A percentile compares a stretch with the other conserved stretches of the same genome.
phyloP scores from a whole-genome alignment of 2,888 invertebrate species.

The Sturmia bella region DNA sequence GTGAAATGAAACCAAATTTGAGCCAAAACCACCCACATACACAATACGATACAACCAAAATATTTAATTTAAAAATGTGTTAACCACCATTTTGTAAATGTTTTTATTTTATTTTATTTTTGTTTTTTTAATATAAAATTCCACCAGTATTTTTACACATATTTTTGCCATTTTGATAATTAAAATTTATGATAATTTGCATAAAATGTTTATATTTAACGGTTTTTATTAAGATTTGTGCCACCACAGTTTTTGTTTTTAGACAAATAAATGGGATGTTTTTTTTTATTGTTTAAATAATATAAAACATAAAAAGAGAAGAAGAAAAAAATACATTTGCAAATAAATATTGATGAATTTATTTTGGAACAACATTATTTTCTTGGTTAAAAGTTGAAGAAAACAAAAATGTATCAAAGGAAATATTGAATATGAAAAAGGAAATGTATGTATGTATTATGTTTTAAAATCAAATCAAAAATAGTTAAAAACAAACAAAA shows the following conservation, averaged over 20 bases:
- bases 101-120: not conserved
- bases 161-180: slow-evolving; percentile 21
- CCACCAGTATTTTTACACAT: slow-evolving; percentile 68
- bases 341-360: slow-evolving; percentile 76
- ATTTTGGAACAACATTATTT: slow-evolving; percentile 51
- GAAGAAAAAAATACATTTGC: slow-evolving; percentile 79
- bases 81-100: slow-evolving; percentile 59
- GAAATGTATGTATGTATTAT: slow-evolving; percentile 26
- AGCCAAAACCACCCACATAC: slow-evolving; percentile 48
- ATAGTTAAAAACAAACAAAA: slow-evolving; percentile 3
- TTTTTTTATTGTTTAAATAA: slow-evolving; percentile 71
- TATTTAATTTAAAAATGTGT: slow-evolving; percentile 20
- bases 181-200: slow-evolving; percentile 32
- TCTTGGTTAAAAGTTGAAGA: slow-evolving; percentile 27
- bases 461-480: slow-evolving; percentile 22
- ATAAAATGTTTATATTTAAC: slow-evolving; percentile 54
- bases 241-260: slow-evolving; percentile 77
- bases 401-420: slow-evolving; percentile 12
- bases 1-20: not conserved
- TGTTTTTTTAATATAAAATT: slow-evolving; percentile 44
- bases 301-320: slow-evolving; percentile 78
- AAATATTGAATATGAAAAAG: slow-evolving; percentile 38
- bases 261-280: slow-evolving; percentile 67
- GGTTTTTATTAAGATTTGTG: slow-evolving; percentile 75
- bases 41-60: slow-evolving; percentile 4